Percentiles rank a stretch among this genome's conserved stretches.
Evolutionary conservation across 2,888 invertebrate genomes (phyloP).

Genomic region (Theodoxus fluviatilis): DNA sequence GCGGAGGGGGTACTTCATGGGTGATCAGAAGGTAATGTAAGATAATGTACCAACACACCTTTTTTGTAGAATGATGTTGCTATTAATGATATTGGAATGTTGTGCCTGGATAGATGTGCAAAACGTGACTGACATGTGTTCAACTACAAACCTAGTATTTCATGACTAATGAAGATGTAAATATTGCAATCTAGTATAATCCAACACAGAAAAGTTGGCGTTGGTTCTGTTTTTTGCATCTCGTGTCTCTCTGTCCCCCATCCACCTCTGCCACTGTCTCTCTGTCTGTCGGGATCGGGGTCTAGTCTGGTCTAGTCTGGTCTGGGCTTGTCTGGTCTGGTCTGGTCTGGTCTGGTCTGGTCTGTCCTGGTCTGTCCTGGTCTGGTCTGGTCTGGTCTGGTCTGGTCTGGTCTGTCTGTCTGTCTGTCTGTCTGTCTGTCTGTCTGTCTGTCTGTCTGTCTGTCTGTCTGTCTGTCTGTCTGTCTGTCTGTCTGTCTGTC

Average conservation of each 20-base stretch:
- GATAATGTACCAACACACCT: neutral
- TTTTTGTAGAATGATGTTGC: neutral
- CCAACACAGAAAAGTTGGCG: neutral
- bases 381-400: too few relatives aligned
- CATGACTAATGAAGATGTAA: neutral
- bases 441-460: too few relatives aligned
- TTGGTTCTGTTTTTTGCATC: neutral
- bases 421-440: too few relatives aligned
- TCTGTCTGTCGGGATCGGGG: too few relatives aligned
- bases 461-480: too few relatives aligned
- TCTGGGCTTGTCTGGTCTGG: too few relatives aligned
- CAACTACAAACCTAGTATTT: neutral
- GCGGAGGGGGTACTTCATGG: too few relatives aligned
- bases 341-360: too few relatives aligned
- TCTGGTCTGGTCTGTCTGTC: too few relatives aligned
- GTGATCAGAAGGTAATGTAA: neutral
- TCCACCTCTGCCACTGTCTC: neutral
- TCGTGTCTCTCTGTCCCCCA: neutral
- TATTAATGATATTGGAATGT: neutral
- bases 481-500: too few relatives aligned
- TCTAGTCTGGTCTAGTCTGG: too few relatives aligned
- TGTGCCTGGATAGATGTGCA: neutral
- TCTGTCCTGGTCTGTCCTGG: too few relatives aligned
- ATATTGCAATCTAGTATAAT: neutral
- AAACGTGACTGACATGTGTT: neutral